Evolutionary conservation across 2,797 vertebrate genomes (phyloP), one percentile per base, ranked within the genome.

Genomic region (Sylvia borin): DNA sequence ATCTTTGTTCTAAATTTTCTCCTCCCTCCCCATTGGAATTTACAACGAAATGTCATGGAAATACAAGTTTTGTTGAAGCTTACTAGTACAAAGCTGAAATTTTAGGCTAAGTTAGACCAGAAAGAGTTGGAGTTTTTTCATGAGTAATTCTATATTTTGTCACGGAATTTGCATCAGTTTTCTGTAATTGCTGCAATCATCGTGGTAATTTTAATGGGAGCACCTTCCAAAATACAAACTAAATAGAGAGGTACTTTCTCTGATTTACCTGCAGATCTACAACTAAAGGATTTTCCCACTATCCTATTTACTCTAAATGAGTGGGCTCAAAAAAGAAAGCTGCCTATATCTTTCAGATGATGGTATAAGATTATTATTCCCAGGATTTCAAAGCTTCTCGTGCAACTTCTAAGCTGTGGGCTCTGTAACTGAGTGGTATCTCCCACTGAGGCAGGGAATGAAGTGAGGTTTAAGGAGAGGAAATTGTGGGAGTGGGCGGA

Each of bases 31-130:
- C n/a, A 11, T 0, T 79, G 66, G 83, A 92, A 86, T 89, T 89
- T 87, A 50, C 48, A 88, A 70, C 13, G 87, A 94, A 91, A 82
- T 88, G 53, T 67, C 74, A 70, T 29, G 48, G 76, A 93, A 95
- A 62, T 58, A 45, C 2, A 81, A 78, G 67, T 76, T 95, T 78
- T 86, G 55, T 90, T 84, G n/a, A 81, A 85, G 9, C 16, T 86
- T 65, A 27, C 40, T 76, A 15, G 66, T 82, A 62, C 40, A 92
- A 80, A 85, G 48, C 43, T 27, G 17, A 73, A 88, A 86, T 53
- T 88, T 93, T 76, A 76, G 70, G 66, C 40, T 70, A 74, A 82
- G 58, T 70, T 73, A 84, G 51, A 70, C 29, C 18, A 60, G 58
- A 88, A 68, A 19, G 31, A 60, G 21, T 68, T 81, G 71, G 6